Conservation (phyloP, 2,113 vertebrate species). For the Cichladusa arquata region DNA sequence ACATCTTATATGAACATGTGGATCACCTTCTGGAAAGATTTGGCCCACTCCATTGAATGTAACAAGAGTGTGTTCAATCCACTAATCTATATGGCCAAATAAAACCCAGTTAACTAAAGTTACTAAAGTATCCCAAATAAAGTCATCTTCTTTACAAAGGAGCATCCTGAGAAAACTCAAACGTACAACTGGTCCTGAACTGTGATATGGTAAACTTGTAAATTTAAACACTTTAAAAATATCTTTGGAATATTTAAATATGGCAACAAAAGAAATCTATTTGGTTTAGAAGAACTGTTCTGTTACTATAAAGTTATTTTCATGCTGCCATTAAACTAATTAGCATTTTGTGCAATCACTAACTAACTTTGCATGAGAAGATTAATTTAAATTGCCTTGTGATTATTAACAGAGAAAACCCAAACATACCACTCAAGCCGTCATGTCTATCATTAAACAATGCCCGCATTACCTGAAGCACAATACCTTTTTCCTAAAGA, state of each 20-base stretch:
- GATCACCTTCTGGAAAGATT: neutral
- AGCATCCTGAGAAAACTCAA: neutral
- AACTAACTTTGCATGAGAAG: neutral
- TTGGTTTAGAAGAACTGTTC: neutral
- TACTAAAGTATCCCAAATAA: too few relatives aligned
- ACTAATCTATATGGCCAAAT: neutral
- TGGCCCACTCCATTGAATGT: neutral
- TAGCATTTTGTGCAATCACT: neutral
- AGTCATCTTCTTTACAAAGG: neutral
- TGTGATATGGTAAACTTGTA: neutral
- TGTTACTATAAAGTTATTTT: neutral
- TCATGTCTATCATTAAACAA: neutral
- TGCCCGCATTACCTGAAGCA: conserved; percentile 14
- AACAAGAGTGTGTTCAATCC: rapidly evolving
- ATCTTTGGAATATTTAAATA: neutral
- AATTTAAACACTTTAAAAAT: neutral
- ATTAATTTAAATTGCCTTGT: neutral
- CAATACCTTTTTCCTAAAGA: conserved; percentile 12
- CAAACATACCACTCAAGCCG: neutral
- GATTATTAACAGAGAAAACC: neutral
- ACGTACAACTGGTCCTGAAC: neutral
- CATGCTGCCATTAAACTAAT: neutral
- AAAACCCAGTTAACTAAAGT: neutral
- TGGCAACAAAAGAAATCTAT: neutral
- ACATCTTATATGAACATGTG: neutral